Evolutionary conservation across 2,888 invertebrate genomes (phyloP).

Genomic region (Microctonus brassicae): DNA sequence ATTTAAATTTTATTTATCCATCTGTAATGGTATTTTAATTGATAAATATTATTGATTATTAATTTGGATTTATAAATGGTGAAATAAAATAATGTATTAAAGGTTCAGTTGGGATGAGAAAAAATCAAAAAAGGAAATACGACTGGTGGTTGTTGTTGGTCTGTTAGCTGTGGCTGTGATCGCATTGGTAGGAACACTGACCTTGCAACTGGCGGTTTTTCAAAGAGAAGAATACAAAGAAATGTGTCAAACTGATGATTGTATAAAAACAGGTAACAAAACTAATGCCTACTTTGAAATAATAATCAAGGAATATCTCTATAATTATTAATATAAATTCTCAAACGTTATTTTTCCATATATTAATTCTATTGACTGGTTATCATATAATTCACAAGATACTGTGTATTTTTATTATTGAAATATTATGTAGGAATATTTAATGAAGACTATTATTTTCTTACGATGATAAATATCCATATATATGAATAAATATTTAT

Average conservation of each 20-base stretch:
- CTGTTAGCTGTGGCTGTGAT: constrained; percentile 63
- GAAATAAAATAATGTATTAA: background rate
- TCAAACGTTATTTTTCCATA: background rate
- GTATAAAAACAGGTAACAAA: constrained; percentile 74
- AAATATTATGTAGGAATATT: background rate
- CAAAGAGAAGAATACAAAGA: constrained; percentile 60
- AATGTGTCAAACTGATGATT: constrained; percentile 75
- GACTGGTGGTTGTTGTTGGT: constrained; percentile 62
- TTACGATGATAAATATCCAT: background rate
- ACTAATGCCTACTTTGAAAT: background rate
- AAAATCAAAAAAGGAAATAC: constrained; percentile 57
- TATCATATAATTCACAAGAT: background rate
- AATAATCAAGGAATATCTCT: background rate
- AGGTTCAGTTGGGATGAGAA: constrained; percentile 55
- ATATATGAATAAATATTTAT: background rate
- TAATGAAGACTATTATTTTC: background rate
- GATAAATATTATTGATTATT: background rate
- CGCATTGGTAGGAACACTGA: constrained; percentile 61
- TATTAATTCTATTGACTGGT: background rate
- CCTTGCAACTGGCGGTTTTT: constrained; percentile 61
- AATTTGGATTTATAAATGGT: background rate
- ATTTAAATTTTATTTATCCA: too few species aligned
- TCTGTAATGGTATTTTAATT: too few species aligned
- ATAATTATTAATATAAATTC: background rate
- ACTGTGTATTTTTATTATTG: background rate